Conservation (phyloP, 2,888 invertebrate species). For the Phytoseiulus persimilis region DNA sequence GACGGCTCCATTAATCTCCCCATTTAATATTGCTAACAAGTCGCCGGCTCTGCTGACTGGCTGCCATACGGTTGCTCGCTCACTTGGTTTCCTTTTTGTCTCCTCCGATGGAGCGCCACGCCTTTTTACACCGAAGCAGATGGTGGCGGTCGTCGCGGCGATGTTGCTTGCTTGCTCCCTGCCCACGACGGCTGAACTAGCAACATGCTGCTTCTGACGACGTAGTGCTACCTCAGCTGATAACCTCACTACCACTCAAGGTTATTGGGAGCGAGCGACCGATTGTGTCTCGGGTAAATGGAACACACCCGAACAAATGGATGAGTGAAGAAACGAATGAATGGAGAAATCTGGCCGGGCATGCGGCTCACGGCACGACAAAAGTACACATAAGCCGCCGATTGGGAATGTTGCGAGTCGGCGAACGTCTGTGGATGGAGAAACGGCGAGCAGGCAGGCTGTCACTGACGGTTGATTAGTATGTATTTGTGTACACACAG, state of each 20-base stretch:
- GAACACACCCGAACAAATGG: neutral
- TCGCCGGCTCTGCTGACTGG: neutral
- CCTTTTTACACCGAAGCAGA: neutral
- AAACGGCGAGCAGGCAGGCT: too few relatives aligned
- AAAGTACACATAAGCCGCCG: neutral
- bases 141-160: neutral
- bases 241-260: neutral
- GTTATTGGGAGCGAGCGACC: neutral
- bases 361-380: neutral
- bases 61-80: neutral
- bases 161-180: neutral
- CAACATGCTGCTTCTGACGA: neutral
- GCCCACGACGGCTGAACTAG: neutral
- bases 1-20: slow-evolving; percentile 31
- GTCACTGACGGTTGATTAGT: too few relatives aligned
- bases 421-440: neutral
- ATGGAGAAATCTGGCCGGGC: neutral
- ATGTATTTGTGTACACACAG: too few relatives aligned
- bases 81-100: neutral
- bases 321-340: neutral
- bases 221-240: neutral
- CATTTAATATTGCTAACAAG: slow-evolving; percentile 33
- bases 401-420: neutral
- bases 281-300: neutral
- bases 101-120: neutral